Evolutionary conservation across 2,797 vertebrate species (phyloP).

Genomic region (Eulemur coronatus): DNA sequence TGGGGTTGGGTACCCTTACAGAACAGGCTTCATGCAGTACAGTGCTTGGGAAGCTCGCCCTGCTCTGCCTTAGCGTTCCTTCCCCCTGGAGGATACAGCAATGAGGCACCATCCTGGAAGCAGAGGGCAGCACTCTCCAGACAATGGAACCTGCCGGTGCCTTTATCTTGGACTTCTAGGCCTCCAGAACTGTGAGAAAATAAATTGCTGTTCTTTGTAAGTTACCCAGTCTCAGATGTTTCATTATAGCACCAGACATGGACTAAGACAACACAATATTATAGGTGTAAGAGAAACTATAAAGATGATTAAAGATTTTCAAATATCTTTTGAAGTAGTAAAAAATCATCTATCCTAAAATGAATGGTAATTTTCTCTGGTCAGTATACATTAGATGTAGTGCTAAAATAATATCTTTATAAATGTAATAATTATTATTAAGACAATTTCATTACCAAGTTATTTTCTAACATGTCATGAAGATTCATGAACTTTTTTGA

Average conservation of each 20-base stretch:
- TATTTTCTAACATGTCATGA: conserved; percentile 11
- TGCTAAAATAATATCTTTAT: background rate
- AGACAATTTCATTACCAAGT: conserved; percentile 8
- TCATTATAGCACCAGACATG: background rate
- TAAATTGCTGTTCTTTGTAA: background rate
- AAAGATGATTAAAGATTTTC: background rate
- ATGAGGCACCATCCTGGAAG: background rate
- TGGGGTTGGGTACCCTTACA: background rate
- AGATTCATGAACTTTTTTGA: conserved; percentile 10
- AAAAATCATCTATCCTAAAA: background rate
- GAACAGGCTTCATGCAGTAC: background rate
- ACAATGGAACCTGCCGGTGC: background rate
- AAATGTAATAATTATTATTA: background rate
- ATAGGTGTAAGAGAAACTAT: background rate
- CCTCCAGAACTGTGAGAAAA: background rate
- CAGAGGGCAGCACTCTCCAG: background rate
- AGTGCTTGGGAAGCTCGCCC: background rate
- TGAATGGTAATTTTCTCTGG: background rate
- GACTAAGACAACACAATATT: background rate
- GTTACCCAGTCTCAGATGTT: background rate
- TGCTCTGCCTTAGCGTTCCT: background rate
- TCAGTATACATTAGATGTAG: conserved; percentile 8
- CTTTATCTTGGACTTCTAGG: background rate
- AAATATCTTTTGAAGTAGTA: background rate
- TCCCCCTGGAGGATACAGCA: background rate